Evolutionary conservation across 2,888 invertebrate species (phyloP).

Genomic region (Penaeus monodon): DNA sequence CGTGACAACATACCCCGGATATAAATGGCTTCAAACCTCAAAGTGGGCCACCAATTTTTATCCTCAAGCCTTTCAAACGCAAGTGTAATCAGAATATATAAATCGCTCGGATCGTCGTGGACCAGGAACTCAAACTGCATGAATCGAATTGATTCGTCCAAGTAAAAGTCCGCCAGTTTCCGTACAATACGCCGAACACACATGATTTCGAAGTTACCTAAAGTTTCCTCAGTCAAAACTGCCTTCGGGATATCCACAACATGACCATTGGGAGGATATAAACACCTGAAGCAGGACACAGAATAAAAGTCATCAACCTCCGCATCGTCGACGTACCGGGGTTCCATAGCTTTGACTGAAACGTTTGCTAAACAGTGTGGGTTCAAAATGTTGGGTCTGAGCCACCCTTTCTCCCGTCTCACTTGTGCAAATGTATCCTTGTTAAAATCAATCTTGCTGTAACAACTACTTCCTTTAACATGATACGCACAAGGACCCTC

Average conservation of each 20-base stretch:
- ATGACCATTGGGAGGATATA: constrained; percentile 21
- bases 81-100: constrained; percentile 4
- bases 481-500: constrained; percentile 7
- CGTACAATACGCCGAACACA: not conserved
- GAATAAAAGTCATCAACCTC: not conserved
- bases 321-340: not conserved
- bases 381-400: not conserved
- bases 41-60: not conserved
- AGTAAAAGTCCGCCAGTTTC: not conserved
- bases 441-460: not conserved
- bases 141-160: constrained; percentile 3
- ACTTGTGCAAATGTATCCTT: not conserved
- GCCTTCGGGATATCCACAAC: constrained; percentile 27
- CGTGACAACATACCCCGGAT: not conserved
- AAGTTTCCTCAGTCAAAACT: not conserved
- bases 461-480: not conserved
- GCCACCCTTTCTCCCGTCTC: not conserved
- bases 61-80: constrained; percentile 20
- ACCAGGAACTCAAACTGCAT: constrained; percentile 19
- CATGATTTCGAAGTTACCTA: not conserved
- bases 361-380: not conserved
- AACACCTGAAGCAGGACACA: constrained; percentile 19
- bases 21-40: not conserved
- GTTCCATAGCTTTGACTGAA: not conserved
- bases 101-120: constrained; percentile 7